Evolutionary conservation across 2,113 vertebrate species (phyloP).

Genomic region (Lichenostomus cassidix): DNA sequence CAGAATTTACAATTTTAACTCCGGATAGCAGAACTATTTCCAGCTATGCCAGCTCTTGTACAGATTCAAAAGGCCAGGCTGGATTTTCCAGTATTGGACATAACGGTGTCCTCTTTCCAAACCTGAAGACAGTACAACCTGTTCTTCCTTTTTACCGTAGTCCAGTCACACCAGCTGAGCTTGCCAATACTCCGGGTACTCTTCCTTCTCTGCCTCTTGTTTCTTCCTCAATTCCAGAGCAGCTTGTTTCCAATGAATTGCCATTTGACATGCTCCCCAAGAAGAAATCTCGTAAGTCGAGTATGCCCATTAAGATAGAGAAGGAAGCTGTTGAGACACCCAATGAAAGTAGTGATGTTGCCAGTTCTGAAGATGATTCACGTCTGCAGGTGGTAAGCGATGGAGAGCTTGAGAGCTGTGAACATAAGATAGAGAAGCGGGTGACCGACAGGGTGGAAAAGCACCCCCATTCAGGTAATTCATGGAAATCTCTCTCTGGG

Average conservation of each 20-base stretch:
- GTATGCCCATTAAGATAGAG: slow-evolving; percentile 98
- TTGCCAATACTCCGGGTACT: slow-evolving; percentile 90
- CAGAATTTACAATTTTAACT: slow-evolving; percentile 72
- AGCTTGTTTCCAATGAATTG: slow-evolving; percentile 73
- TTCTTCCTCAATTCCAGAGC: slow-evolving; percentile 87
- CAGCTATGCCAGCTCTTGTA: slow-evolving; percentile 78
- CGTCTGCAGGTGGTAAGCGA: slow-evolving; percentile 73
- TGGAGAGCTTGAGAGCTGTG: slow-evolving; percentile 67
- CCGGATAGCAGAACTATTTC: slow-evolving; percentile 78
- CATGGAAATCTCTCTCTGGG: slow-evolving; percentile 53
- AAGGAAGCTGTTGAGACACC: slow-evolving; percentile 81
- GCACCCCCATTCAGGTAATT: slow-evolving; percentile 35
- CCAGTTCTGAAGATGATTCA: slow-evolving; percentile 83
- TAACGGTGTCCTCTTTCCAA: slow-evolving; percentile 90
- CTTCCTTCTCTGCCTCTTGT: slow-evolving; percentile 90
- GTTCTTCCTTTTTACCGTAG: slow-evolving; percentile 95
- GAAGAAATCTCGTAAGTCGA: slow-evolving; percentile 98
- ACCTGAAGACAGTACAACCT: slow-evolving; percentile 94
- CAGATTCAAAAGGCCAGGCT: slow-evolving; percentile 81
- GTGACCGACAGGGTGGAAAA: slow-evolving; percentile 52
- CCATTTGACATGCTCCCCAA: slow-evolving; percentile 85
- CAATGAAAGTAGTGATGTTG: slow-evolving; percentile 70
- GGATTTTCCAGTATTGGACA: slow-evolving; percentile 80
- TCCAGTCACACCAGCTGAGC: slow-evolving; percentile 90
- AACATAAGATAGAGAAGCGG: slow-evolving; percentile 50